Percentiles rank a stretch among this genome's conserved stretches.
Conservation (phyloP, 2,113 vertebrate species). For the Talpa occidentalis region DNA sequence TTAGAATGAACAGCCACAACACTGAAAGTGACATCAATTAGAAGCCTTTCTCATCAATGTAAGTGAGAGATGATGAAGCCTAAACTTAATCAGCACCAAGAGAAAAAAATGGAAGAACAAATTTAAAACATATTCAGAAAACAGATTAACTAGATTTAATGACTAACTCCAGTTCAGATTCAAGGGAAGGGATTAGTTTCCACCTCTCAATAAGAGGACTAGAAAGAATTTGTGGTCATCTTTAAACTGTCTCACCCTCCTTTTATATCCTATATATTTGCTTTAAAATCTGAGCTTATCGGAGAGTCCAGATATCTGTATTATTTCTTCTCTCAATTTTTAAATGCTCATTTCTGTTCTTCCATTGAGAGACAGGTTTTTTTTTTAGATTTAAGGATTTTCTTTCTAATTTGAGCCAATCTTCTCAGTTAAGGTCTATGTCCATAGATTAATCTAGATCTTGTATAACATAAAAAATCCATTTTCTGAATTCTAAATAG, state of each 20-base stretch:
- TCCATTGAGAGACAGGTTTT: not conserved
- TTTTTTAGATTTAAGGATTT: not conserved
- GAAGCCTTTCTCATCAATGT: not conserved
- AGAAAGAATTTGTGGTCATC: not conserved
- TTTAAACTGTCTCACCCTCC: not conserved
- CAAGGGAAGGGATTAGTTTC: not conserved
- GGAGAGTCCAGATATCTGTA: not conserved
- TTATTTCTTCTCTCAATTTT: not conserved
- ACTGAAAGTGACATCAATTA: not conserved
- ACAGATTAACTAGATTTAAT: not conserved
- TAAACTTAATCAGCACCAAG: not conserved
- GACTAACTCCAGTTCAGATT: not conserved
- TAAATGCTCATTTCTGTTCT: not conserved
- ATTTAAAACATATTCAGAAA: not conserved
- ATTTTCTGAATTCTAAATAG: not conserved
- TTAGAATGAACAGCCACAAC: not conserved
- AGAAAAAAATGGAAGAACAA: not conserved
- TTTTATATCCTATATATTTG: not conserved
- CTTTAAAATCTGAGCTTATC: conserved; percentile 13
- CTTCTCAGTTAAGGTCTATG: not conserved
- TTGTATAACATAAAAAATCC: not conserved
- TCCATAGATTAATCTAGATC: not conserved
- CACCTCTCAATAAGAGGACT: not conserved
- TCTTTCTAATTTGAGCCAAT: conserved; percentile 7
- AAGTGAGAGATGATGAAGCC: not conserved